Evolutionary conservation across 2,888 invertebrate species (phyloP).

Genomic region (Liodrosophila aerea): DNA sequence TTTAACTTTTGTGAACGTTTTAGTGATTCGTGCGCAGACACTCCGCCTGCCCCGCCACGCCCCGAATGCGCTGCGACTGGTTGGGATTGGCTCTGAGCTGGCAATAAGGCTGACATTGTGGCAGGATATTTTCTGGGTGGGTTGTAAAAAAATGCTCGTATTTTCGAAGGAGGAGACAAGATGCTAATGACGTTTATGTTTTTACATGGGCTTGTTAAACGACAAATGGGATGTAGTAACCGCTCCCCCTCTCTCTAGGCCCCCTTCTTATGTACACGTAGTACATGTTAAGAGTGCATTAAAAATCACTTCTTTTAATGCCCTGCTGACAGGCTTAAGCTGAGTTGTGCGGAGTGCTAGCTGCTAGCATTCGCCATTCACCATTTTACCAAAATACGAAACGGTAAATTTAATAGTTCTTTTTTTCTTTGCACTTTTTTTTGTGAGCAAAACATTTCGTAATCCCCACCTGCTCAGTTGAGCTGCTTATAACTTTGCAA

Average conservation of each 20-base stretch:
- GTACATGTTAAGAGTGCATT: constrained; percentile 6
- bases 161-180: background rate
- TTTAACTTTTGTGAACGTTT: constrained; percentile 78
- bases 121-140: background rate
- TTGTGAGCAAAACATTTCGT: constrained; percentile 52
- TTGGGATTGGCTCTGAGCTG: constrained; percentile 6
- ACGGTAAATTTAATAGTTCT: constrained; percentile 50
- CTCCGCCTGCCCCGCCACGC: constrained; percentile 36
- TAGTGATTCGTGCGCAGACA: constrained; percentile 77
- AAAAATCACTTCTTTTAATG: constrained; percentile 34
- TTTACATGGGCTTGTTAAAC: constrained; percentile 9
- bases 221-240: too few species aligned
- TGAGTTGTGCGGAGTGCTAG: background rate
- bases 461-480: constrained; percentile 57
- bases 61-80: too few species aligned
- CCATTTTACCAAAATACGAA: background rate
- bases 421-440: background rate
- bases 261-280: too few species aligned
- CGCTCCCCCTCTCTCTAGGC: too few species aligned
- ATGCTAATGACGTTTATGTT: constrained; percentile 33
- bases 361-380: background rate
- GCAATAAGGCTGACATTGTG: constrained; percentile 9
- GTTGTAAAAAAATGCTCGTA: background rate
- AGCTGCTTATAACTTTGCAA: constrained; percentile 68
- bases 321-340: constrained; percentile 26